Conservation (phyloP, 2,797 vertebrate species). For the Mus spretus region DNA sequence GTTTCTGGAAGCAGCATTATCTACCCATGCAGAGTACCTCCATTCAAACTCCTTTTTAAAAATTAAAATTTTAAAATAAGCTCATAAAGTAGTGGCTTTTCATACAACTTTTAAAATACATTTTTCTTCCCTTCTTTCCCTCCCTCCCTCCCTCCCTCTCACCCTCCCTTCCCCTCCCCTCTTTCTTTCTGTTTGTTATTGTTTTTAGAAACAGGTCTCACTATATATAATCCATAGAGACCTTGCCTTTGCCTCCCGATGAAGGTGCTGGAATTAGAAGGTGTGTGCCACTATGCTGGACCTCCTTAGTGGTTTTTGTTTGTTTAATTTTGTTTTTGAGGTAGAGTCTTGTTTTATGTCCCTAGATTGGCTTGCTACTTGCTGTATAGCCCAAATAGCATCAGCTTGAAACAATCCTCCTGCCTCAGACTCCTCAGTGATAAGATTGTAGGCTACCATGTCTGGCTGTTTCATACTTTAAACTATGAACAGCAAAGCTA, state of each 20-base stretch:
- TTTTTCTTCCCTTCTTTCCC: background rate
- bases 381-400: background rate
- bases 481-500: constrained; percentile 43
- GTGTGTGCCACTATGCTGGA: background rate
- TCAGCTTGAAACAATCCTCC: background rate
- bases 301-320: background rate
- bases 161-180: fast-evolving
- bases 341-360: background rate
- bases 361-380: background rate
- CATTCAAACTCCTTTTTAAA: background rate
- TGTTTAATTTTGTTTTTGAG: background rate
- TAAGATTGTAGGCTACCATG: background rate
- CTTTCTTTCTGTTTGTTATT: background rate
- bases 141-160: background rate
- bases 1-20: background rate
- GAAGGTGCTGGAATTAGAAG: background rate
- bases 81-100: background rate
- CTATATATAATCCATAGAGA: background rate
- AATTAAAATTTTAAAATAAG: background rate
- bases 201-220: background rate
- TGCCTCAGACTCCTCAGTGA: background rate
- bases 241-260: background rate
- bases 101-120: background rate
- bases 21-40: background rate
- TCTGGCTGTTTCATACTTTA: constrained; percentile 37